A percentile compares a stretch with the other conserved stretches of the same genome.
These are phyloP conservation scores for Oncorhynchus masou DNA, from an alignment of 2,113 vertebrate species.

Conservation along the genomic window DNA sequence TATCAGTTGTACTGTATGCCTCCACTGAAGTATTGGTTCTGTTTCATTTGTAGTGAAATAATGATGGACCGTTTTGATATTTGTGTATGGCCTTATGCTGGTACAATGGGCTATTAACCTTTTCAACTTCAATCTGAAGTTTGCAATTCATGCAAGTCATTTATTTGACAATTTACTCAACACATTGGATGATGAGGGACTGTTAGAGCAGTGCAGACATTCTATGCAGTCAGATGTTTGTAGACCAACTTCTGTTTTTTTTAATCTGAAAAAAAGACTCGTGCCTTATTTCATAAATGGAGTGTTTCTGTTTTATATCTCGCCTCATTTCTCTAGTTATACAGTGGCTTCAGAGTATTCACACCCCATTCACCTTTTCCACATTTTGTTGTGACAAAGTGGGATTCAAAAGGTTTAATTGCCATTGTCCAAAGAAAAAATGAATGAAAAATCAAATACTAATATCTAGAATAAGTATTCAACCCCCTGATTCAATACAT, in stretches of 20 bases:
- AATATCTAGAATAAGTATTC: too few species aligned
- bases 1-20: neutral
- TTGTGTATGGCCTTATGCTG: neutral
- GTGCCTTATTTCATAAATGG: conserved; percentile 2
- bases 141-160: neutral
- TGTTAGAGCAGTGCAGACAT: neutral
- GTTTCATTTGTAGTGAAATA: neutral
- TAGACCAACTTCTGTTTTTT: neutral
- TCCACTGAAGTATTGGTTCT: conserved; percentile 1
- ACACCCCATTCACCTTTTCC: too few species aligned
- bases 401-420: too few species aligned
- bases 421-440: too few species aligned
- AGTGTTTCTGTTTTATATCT: neutral
- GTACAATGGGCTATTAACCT: neutral
- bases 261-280: neutral
- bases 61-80: neutral
- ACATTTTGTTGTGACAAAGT: too few species aligned
- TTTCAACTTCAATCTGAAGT: neutral
- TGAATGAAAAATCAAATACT: too few species aligned
- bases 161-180: too few species aligned
- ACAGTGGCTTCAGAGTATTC: too few species aligned
- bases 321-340: neutral
- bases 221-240: too few species aligned
- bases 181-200: neutral
- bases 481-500: too few species aligned